These are phyloP conservation scores for Creontiades dilutus DNA, from an alignment of 2,888 invertebrate species.

Conservation along the genomic window DNA sequence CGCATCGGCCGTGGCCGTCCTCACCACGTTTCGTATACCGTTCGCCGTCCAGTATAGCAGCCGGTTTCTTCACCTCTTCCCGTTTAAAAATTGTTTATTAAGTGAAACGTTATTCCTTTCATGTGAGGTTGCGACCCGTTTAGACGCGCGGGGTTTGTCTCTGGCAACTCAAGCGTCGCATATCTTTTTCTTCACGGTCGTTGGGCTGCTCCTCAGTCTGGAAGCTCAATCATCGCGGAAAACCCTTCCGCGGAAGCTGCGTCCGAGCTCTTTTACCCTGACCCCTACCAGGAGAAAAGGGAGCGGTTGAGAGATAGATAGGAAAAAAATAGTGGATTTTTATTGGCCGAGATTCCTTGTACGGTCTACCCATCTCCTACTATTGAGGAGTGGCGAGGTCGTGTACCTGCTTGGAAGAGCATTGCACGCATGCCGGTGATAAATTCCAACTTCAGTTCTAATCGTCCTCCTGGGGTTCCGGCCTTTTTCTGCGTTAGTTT, in stretches of 20 bases:
- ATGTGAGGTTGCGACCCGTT: constrained; percentile 42
- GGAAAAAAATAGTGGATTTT: constrained; percentile 52
- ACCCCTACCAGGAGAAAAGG: constrained; percentile 36
- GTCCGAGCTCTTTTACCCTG: constrained; percentile 38
- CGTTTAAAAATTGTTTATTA: constrained; percentile 42
- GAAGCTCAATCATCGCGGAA: constrained; percentile 42
- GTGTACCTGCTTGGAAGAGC: constrained; percentile 16
- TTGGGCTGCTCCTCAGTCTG: constrained; percentile 24
- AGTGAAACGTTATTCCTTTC: constrained; percentile 42
- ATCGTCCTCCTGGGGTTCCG: too few relatives aligned
- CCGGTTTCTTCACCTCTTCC: background rate
- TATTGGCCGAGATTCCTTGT: constrained; percentile 58
- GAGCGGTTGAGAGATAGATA: background rate
- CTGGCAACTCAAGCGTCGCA: constrained; percentile 32
- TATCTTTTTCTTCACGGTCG: constrained; percentile 36
- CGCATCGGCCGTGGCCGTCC: background rate
- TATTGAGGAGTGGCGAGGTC: constrained; percentile 41
- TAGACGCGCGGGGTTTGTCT: constrained; percentile 31
- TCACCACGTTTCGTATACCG: background rate
- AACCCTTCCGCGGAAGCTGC: constrained; percentile 12
- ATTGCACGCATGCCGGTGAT: constrained; percentile 6
- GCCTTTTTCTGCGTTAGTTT: too few relatives aligned
- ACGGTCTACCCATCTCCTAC: constrained; percentile 45
- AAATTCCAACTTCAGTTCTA: too few relatives aligned
- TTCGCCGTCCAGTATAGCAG: background rate